These are phyloP conservation scores for Drosophila kanapiae DNA, from an alignment of 1,140 invertebrate genomes.

Conservation along the genomic window DNA sequence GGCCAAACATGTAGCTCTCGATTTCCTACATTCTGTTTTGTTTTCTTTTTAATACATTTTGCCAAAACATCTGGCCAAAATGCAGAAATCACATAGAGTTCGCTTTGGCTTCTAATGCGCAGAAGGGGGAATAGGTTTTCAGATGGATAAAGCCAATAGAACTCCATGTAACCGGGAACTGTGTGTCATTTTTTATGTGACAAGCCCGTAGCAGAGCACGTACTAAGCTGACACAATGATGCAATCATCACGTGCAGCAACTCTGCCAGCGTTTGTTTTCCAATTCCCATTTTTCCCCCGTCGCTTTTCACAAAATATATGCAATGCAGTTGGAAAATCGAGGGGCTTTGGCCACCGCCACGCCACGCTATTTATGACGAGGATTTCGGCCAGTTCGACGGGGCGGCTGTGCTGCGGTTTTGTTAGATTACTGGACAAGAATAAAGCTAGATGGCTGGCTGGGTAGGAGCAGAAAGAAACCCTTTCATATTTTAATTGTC, in stretches of 20 bases:
- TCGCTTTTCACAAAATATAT: conserved; percentile 37
- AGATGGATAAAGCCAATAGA: conserved; percentile 21
- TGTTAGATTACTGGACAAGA: conserved; percentile 62
- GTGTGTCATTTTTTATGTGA: conserved; percentile 80
- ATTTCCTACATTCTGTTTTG: conserved; percentile 6
- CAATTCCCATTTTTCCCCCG: conserved; percentile 19
- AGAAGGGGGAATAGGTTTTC: conserved; percentile 9
- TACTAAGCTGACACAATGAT: conserved; percentile 84
- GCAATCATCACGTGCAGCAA: conserved; percentile 79
- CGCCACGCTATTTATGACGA: conserved; percentile 41
- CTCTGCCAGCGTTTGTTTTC: conserved; percentile 60
- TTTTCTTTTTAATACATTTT: conserved; percentile 16
- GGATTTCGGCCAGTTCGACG: conserved; percentile 46
- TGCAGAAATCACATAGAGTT: conserved; percentile 48
- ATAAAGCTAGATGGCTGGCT: conserved; percentile 14
- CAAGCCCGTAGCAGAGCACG: conserved; percentile 72
- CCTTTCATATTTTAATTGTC: conserved; percentile 82
- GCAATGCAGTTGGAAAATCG: conserved; percentile 21
- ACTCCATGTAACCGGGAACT: conserved; percentile 56
- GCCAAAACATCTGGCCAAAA: conserved; percentile 49
- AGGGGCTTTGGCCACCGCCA: conserved; percentile 22
- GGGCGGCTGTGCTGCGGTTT: conserved; percentile 39
- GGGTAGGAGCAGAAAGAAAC: conserved; percentile 36
- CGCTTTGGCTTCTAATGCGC: conserved; percentile 67
- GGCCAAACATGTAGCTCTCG: conserved; percentile 51